Conservation (phyloP, 2,113 vertebrate genomes). For the Seriola quinqueradiata region DNA sequence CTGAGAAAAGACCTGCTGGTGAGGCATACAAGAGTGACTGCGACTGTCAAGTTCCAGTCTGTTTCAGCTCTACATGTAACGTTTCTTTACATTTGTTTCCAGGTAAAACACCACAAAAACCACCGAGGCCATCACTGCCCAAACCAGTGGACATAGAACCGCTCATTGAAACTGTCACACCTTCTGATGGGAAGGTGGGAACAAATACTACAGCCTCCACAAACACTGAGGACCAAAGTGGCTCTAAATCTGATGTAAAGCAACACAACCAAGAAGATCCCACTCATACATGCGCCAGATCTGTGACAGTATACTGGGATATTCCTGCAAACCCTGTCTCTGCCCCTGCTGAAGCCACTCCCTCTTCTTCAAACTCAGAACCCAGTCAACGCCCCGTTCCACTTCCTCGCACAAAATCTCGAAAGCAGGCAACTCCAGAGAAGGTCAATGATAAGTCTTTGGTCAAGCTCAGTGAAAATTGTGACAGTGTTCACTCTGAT, state of each 20-base stretch:
- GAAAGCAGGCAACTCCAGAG: constrained; percentile 81
- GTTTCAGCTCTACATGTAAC: not conserved
- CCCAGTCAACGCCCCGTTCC: constrained; percentile 85
- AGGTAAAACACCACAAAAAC: constrained; percentile 88
- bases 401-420: constrained; percentile 90
- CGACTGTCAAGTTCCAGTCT: not conserved
- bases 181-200: not conserved
- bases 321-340: not conserved
- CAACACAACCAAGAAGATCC: constrained; percentile 74
- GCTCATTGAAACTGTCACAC: constrained; percentile 75
- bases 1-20: constrained; percentile 71
- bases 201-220: not conserved
- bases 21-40: constrained; percentile 16
- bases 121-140: constrained; percentile 83
- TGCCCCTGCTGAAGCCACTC: constrained; percentile 20
- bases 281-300: constrained; percentile 39
- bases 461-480: constrained; percentile 67
- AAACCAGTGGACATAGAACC: constrained; percentile 72
- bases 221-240: constrained; percentile 14
- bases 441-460: constrained; percentile 79
- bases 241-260: constrained; percentile 62
- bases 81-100: constrained; percentile 18
- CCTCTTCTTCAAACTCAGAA: constrained; percentile 6
- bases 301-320: constrained; percentile 69
- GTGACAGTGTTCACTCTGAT: constrained; percentile 37